phyloP scores from a whole-genome alignment of 2,888 invertebrate species.

The Lymantria dispar region DNA sequence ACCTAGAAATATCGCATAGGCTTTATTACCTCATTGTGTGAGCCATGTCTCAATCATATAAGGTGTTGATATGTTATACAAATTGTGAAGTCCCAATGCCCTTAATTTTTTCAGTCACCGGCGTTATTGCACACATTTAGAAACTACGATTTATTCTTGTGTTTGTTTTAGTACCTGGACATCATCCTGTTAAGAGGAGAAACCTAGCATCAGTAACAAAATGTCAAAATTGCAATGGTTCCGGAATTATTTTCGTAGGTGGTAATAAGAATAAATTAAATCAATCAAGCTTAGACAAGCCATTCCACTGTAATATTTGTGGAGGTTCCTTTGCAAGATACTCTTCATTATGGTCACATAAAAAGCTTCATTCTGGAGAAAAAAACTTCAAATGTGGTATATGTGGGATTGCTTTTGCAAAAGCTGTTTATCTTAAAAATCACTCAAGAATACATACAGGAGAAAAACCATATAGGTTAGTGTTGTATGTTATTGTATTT shows the following conservation, averaged over 20 bases:
- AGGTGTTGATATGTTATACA: too few species aligned
- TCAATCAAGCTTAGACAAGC: constrained; percentile 87
- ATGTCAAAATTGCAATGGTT: constrained; percentile 94
- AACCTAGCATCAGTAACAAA: constrained; percentile 92
- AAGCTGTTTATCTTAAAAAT: constrained; percentile 94
- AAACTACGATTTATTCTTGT: neutral
- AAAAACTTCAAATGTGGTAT: constrained; percentile 95
- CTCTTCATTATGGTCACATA: constrained; percentile 94
- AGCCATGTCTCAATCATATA: too few species aligned
- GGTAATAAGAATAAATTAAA: constrained; percentile 84
- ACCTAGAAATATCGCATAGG: too few species aligned
- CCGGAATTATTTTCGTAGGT: constrained; percentile 92
- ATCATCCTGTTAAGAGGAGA: constrained; percentile 92
- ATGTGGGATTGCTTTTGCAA: constrained; percentile 93
- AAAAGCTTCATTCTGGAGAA: constrained; percentile 90
- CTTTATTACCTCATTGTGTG: too few species aligned
- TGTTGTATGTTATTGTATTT: neutral
- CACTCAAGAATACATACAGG: constrained; percentile 94
- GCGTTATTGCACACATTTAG: too few species aligned
- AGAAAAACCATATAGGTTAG: constrained; percentile 77
- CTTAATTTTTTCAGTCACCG: too few species aligned
- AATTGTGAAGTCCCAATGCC: too few species aligned
- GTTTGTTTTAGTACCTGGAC: constrained; percentile 69
- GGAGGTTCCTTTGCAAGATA: constrained; percentile 92
- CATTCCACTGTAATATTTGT: constrained; percentile 94